These are phyloP conservation scores for Mythimna loreyi DNA, from an alignment of 2,888 invertebrate species.

Conservation along the genomic window DNA sequence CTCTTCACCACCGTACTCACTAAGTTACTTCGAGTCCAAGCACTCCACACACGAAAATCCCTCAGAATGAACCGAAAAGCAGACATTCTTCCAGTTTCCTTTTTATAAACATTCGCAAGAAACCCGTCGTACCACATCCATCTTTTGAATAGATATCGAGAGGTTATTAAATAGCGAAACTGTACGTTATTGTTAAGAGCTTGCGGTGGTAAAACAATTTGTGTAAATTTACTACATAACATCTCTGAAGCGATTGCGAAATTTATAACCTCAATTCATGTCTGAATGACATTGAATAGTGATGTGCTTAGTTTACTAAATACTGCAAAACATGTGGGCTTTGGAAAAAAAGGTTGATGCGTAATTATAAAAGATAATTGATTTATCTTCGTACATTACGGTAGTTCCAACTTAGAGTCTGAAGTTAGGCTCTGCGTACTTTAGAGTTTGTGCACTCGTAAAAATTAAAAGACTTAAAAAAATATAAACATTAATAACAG, in stretches of 20 bases:
- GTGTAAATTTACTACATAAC: constrained; percentile 79
- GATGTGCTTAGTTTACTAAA: constrained; percentile 11
- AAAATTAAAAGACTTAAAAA: too few species aligned
- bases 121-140: constrained; percentile 69
- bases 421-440: too few species aligned
- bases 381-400: neutral
- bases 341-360: neutral
- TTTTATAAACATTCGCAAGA: constrained; percentile 62
- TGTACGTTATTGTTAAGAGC: constrained; percentile 66
- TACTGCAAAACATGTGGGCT: constrained; percentile 1
- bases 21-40: constrained; percentile 79
- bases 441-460: too few species aligned
- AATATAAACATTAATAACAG: too few species aligned
- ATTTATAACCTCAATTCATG: constrained; percentile 77
- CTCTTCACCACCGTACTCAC: constrained; percentile 79
- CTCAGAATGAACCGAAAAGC: constrained; percentile 77
- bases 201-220: constrained; percentile 72
- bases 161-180: constrained; percentile 66
- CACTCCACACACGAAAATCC: constrained; percentile 81
- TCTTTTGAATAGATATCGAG: constrained; percentile 70
- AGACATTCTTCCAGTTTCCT: constrained; percentile 73
- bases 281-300: constrained; percentile 42
- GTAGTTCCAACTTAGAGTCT: too few species aligned
- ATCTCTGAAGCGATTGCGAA: constrained; percentile 79
- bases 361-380: neutral